phyloP scores from a whole-genome alignment of 1,140 invertebrate species.

The Trichonephila inaurata region DNA sequence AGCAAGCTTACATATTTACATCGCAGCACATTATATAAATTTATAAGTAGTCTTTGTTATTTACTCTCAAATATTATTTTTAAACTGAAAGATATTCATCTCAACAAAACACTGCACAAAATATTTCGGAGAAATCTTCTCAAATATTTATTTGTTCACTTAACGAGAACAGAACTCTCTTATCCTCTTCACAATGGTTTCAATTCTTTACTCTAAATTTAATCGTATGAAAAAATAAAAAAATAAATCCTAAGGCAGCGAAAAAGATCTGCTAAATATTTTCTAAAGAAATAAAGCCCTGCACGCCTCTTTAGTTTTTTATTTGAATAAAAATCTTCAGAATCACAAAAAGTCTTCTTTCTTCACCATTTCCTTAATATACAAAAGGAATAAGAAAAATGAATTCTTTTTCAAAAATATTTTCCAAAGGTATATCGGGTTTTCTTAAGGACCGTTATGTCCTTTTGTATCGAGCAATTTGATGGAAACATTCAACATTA shows the following conservation, averaged over 20 bases:
- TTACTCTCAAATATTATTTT: background rate
- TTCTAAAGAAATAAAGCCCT: conserved; percentile 20
- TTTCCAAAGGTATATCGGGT: background rate
- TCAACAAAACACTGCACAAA: background rate
- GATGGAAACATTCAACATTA: conserved; percentile 21
- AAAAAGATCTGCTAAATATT: background rate
- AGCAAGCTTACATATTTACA: too few relatives aligned
- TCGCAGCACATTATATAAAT: too few relatives aligned
- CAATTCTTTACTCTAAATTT: background rate
- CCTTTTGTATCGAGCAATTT: background rate
- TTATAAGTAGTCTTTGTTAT: too few relatives aligned
- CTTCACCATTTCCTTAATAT: background rate
- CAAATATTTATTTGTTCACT: background rate
- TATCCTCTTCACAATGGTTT: background rate
- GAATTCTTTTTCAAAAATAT: background rate
- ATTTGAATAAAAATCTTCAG: background rate
- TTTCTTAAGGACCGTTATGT: background rate
- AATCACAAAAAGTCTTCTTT: conserved; percentile 1
- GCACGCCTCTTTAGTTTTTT: background rate
- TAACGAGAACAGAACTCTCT: background rate
- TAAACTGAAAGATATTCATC: background rate
- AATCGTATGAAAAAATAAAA: background rate
- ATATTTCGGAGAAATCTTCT: background rate
- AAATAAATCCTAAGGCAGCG: background rate
- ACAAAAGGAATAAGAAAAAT: conserved; percentile 14